phyloP scores from a whole-genome alignment of 2,113 vertebrate genomes.

The Stomatorhinus ivindoensis region DNA sequence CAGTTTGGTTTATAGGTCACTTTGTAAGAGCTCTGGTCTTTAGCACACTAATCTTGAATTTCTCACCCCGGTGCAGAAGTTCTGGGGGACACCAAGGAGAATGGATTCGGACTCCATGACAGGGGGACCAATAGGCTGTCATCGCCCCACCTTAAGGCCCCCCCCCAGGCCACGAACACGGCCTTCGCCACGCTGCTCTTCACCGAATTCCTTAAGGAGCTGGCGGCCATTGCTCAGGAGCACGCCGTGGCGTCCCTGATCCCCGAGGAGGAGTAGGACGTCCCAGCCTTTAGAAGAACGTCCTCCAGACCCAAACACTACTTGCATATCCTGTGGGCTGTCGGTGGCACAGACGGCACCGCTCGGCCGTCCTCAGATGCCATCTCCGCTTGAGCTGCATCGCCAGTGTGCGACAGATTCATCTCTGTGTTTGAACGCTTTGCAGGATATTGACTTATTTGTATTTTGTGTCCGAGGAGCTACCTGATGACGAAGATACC shows the following conservation, averaged over 20 bases:
- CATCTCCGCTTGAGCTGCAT: neutral
- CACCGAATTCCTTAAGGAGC: slow-evolving; percentile 92
- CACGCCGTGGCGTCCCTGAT: slow-evolving; percentile 84
- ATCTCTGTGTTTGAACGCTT: neutral
- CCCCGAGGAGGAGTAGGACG: slow-evolving; percentile 65
- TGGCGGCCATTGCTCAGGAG: slow-evolving; percentile 89
- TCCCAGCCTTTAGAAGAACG: neutral
- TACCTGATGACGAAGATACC: slow-evolving; percentile 57
- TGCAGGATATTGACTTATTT: neutral
- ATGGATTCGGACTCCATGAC: slow-evolving; percentile 43
- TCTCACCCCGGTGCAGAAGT: slow-evolving; percentile 51
- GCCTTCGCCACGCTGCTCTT: slow-evolving; percentile 84
- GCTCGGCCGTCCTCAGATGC: neutral
- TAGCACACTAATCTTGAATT: neutral
- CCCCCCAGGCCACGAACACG: slow-evolving; percentile 67
- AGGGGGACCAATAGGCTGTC: slow-evolving; percentile 51
- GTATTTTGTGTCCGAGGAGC: slow-evolving; percentile 40
- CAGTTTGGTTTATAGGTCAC: neutral
- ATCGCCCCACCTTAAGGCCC: slow-evolving; percentile 59
- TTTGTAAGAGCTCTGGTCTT: neutral
- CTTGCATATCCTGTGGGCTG: neutral
- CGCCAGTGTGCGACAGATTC: neutral
- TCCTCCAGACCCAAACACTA: neutral
- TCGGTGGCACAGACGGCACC: neutral
- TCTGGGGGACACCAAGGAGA: slow-evolving; percentile 43